A percentile compares a stretch with the other conserved stretches of the same genome.
These are phyloP conservation scores for Cervus canadensis DNA, from an alignment of 2,113 vertebrate species.

Conservation along the genomic window DNA sequence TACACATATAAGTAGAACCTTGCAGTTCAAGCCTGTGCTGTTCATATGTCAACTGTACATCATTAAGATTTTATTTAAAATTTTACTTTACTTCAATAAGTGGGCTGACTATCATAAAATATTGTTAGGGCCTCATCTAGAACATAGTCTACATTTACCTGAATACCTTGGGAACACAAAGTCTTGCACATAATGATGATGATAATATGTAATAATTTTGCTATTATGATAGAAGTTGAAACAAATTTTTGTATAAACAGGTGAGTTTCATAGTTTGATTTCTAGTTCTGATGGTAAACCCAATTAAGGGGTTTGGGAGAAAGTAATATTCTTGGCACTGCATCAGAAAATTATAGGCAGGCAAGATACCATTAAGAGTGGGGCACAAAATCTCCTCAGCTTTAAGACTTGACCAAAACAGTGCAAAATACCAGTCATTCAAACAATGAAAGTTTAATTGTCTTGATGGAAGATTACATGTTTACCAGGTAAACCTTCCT, in stretches of 20 bases:
- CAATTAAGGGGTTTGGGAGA: neutral
- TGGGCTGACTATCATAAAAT: neutral
- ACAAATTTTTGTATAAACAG: neutral
- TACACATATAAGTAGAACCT: neutral
- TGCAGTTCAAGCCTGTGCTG: neutral
- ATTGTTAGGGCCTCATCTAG: neutral
- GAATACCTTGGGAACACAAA: neutral
- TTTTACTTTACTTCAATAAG: neutral
- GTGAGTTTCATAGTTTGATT: neutral
- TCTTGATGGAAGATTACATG: neutral
- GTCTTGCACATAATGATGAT: neutral
- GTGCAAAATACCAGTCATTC: neutral
- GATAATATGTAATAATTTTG: neutral
- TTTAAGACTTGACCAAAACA: neutral
- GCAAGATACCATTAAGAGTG: neutral
- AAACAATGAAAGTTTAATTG: neutral
- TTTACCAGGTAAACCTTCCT: neutral
- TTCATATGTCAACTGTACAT: neutral
- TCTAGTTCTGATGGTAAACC: neutral
- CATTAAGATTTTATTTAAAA: neutral
- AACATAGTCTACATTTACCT: neutral
- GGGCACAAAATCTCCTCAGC: neutral
- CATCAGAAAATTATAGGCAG: neutral
- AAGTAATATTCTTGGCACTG: neutral
- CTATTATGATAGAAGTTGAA: neutral